Conservation (phyloP, 2,113 vertebrate species). For the Sciurus niger region DNA sequence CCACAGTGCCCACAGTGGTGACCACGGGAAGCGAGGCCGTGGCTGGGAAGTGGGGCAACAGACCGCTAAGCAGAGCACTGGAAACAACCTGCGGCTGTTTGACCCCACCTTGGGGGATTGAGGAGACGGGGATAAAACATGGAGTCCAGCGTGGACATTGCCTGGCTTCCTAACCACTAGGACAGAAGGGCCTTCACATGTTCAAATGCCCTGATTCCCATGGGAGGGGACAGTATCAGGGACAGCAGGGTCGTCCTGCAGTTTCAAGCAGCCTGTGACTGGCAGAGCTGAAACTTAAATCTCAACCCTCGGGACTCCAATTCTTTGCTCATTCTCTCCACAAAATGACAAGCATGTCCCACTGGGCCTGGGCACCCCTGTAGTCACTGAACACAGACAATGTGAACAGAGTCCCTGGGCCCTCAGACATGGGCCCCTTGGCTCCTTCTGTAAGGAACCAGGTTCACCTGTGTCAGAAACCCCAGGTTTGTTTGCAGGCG, state of each 20-base stretch:
- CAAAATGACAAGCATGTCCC: rapidly evolving
- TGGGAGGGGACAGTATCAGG: not conserved
- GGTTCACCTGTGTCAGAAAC: not conserved
- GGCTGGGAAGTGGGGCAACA: not conserved
- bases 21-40: rapidly evolving
- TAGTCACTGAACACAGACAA: too few species aligned
- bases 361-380: rapidly evolving
- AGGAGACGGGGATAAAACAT: too few species aligned
- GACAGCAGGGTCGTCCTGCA: not conserved
- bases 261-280: not conserved
- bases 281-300: not conserved
- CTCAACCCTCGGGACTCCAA: not conserved
- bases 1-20: not conserved
- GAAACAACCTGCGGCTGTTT: rapidly evolving
- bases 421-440: too few species aligned
- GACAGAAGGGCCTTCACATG: not conserved
- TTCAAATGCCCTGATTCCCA: not conserved
- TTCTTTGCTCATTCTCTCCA: not conserved
- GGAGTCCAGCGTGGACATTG: not conserved
- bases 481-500: too few species aligned
- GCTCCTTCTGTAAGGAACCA: not conserved
- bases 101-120: rapidly evolving
- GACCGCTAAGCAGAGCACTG: not conserved
- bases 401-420: too few species aligned
- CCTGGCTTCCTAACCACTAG: not conserved